Conservation (phyloP, 1,140 invertebrate genomes). For the Philaenus spumarius region DNA sequence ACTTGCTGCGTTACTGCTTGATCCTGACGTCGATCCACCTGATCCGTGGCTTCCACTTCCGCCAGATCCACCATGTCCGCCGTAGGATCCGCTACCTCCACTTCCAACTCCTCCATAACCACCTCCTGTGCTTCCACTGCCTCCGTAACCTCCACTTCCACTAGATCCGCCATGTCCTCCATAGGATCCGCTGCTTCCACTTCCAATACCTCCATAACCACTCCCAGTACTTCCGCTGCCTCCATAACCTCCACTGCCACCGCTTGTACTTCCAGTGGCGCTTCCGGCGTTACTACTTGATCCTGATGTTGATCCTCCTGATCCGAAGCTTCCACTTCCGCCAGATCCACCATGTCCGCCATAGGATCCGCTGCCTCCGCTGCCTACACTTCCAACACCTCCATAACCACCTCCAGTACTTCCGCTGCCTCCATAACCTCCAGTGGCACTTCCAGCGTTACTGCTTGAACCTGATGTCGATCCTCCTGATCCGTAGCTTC, state of each 20-base stretch:
- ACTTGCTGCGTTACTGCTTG: too few species aligned
- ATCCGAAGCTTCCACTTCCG: neutral
- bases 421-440: neutral
- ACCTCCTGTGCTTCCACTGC: neutral
- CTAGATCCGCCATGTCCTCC: neutral
- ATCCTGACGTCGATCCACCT: too few species aligned
- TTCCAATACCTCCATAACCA: neutral
- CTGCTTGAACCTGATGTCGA: neutral
- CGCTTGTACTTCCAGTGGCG: neutral
- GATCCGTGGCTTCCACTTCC: neutral
- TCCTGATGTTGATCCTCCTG: neutral
- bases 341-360: conserved; percentile 10
- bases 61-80: neutral
- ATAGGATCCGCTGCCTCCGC: conserved; percentile 6
- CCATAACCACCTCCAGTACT: neutral
- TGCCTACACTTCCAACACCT: neutral
- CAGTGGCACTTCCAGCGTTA: neutral
- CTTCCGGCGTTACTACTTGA: neutral
- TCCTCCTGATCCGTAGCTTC: neutral
- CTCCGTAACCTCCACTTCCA: neutral
- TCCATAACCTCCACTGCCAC: conserved; percentile 3
- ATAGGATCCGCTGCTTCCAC: neutral
- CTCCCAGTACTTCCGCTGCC: neutral
- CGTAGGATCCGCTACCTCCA: neutral
- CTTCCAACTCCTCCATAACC: conserved; percentile 4